These are phyloP conservation scores for Pachypsylla venusta DNA, from an alignment of 1,140 invertebrate species.

Conservation along the genomic window DNA sequence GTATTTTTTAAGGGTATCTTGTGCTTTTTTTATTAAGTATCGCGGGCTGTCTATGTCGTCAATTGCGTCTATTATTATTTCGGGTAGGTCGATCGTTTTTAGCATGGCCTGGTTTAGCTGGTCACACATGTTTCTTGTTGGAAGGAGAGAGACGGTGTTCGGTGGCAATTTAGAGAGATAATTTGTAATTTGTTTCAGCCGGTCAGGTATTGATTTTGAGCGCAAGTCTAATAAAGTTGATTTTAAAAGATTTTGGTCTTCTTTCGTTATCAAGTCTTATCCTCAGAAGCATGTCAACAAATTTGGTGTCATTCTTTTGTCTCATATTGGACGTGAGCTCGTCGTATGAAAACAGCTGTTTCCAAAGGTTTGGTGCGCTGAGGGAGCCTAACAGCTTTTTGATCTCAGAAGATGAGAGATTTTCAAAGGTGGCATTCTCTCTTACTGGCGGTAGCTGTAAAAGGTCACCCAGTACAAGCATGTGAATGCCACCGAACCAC, in stretches of 20 bases:
- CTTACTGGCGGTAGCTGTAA: conserved; percentile 27
- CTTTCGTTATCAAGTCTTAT: neutral
- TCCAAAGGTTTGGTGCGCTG: neutral
- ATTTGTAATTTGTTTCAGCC: conserved; percentile 7
- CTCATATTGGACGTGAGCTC: conserved; percentile 13
- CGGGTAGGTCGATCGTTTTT: conserved; percentile 17
- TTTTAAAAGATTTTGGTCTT: neutral
- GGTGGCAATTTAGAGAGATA: neutral
- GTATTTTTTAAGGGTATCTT: conserved; percentile 21
- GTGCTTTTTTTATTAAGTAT: conserved; percentile 12
- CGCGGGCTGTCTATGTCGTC: no score
- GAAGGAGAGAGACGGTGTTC: neutral
- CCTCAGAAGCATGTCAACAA: neutral
- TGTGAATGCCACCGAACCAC: conserved; percentile 17
- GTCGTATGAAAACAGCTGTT: conserved; percentile 12
- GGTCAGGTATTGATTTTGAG: neutral
- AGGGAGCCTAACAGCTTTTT: neutral
- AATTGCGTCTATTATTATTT: no score
- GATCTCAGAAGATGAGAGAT: neutral
- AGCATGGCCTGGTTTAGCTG: conserved; percentile 19
- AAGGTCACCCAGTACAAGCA: conserved; percentile 24
- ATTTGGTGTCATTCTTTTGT: conserved; percentile 12
- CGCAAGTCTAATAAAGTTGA: neutral
- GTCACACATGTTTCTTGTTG: conserved; percentile 9
- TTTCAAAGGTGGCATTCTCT: conserved; percentile 15